A percentile compares a stretch with the other conserved stretches of the same genome.
Conservation (phyloP, 2,888 invertebrate genomes). For the Therioaphis trifolii region DNA sequence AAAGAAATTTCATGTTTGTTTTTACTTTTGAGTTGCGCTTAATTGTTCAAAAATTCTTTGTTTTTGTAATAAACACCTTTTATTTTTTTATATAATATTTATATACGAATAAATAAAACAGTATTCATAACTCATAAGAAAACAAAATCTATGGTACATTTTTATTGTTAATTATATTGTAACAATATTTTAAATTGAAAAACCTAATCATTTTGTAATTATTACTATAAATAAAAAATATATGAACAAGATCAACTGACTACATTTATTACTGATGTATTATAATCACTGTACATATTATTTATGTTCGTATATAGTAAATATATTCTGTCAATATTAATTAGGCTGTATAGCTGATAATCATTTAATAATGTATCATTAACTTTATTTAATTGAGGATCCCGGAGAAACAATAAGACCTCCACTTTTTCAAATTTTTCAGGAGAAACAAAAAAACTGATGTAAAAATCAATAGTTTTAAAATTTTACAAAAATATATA, state of each 20-base stretch:
- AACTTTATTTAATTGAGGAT: too few relatives aligned
- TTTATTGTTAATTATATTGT: constrained; percentile 47
- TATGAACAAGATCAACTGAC: constrained; percentile 14
- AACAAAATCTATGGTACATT: background rate
- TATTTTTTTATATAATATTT: constrained; percentile 45
- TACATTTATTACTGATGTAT: background rate
- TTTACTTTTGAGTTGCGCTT: constrained; percentile 1
- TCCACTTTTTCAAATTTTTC: too few relatives aligned
- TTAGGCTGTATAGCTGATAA: too few relatives aligned
- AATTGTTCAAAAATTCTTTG: constrained; percentile 1
- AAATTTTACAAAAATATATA: too few relatives aligned
- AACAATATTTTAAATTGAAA: constrained; percentile 45
- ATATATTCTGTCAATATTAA: too few relatives aligned
- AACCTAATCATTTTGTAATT: constrained; percentile 46
- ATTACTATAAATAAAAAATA: constrained; percentile 36
- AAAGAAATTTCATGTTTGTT: constrained; percentile 19
- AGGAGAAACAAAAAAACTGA: too few relatives aligned
- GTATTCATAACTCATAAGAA: constrained; percentile 6
- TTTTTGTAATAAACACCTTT: constrained; percentile 9
- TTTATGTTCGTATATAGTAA: too few relatives aligned
- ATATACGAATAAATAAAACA: constrained; percentile 22
- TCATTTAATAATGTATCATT: too few relatives aligned
- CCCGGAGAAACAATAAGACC: too few relatives aligned
- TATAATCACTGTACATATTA: too few relatives aligned
- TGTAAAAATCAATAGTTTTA: too few relatives aligned